A percentile compares a stretch with the other conserved stretches of the same genome.
Evolutionary conservation across 2,113 vertebrate genomes (phyloP).

Genomic region (Phaetusa simplex): DNA sequence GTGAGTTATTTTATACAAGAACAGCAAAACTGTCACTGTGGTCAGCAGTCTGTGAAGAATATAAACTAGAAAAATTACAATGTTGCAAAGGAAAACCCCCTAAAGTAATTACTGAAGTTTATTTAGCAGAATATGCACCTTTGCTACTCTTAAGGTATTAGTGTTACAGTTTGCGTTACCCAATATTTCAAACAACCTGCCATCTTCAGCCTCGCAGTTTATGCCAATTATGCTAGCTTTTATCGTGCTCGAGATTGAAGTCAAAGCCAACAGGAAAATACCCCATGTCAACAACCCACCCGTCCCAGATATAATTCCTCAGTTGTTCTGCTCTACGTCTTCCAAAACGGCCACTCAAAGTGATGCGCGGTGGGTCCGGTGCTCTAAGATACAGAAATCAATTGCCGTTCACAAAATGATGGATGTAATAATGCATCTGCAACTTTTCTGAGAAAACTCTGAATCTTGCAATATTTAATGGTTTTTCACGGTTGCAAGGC

Average conservation of each 20-base stretch:
- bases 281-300: background rate
- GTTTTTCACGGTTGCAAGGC: background rate
- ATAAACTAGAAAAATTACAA: constrained; percentile 61
- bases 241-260: background rate
- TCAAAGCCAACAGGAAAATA: constrained; percentile 19
- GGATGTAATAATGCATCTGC: background rate
- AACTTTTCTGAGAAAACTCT: background rate
- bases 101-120: constrained; percentile 62
- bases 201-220: background rate
- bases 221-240: background rate
- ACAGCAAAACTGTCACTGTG: constrained; percentile 65
- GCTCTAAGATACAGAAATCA: background rate
- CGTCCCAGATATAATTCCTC: background rate
- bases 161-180: background rate
- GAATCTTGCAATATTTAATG: background rate
- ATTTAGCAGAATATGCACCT: constrained; percentile 60
- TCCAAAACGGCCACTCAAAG: background rate
- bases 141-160: constrained; percentile 49
- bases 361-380: fast-evolving
- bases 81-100: constrained; percentile 61
- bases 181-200: constrained; percentile 20
- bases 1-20: constrained; percentile 67
- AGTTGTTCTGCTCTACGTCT: background rate
- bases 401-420: background rate
- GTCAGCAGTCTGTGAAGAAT: constrained; percentile 69